Evolutionary conservation across 2,888 invertebrate species (phyloP), one percentile per base, ranked within the genome.

Genomic region (Drosophila paranaensis): DNA sequence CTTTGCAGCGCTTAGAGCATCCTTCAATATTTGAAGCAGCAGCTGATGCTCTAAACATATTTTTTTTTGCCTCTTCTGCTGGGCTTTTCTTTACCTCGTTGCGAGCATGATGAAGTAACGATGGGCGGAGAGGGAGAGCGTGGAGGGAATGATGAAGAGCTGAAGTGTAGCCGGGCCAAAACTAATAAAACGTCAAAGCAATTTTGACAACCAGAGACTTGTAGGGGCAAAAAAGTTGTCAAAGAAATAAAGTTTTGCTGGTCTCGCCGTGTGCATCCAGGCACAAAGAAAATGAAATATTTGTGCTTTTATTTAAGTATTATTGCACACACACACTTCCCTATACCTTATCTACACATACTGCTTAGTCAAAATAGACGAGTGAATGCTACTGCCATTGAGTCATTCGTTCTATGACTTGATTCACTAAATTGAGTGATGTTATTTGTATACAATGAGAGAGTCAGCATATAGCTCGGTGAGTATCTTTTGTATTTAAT

Each of bases 131-230:
- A 6, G 43, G 6, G 20, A 6, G 13, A 13, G 6, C n/a, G 25
- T 16, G 46, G 50, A 53, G 56, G 37, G 33, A 45, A 27, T 65
- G 62, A 53, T 57, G 61, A 39, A 27, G 63, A 46, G 57, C 64
- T 68, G 51, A 65, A 86, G 77, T 82, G 71, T 51, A 54, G 66
- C 71, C 72, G 60, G 61, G 74, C 46, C 60, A 71, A 89, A 84
- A 89, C 84, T 85, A 85, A 85, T 85, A 85, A 89, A 89, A 85
- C 89, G 88, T 89, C 89, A 89, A 82, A 83, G 88, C 82, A 84
- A 74, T 87, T 85, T 87, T 79, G 84, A 87, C 84, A 84, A 89
- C 87, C 64, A 66, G 74, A 78, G 71, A 81, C 67, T 82, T 77
- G 80, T 16, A 30, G 48, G 60, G 45, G 43, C 56, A 60, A 64